A percentile compares a stretch with the other conserved stretches of the same genome.
Evolutionary conservation across 2,113 vertebrate species (phyloP).

Genomic region (Cygnus atratus): DNA sequence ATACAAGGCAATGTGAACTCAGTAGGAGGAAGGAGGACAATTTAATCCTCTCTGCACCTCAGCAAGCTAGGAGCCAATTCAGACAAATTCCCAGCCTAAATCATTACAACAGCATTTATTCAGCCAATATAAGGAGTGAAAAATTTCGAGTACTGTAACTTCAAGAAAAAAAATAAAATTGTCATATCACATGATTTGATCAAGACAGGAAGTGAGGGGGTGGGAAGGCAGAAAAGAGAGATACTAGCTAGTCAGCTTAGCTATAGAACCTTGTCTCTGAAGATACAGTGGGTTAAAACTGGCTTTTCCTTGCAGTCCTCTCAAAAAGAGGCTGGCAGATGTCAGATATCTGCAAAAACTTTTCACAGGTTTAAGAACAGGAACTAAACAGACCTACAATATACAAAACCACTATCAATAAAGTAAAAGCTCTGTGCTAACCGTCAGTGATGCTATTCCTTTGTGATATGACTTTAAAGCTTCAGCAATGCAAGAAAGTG

Average conservation of each 20-base stretch:
- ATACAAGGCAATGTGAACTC: not conserved
- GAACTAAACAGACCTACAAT: not conserved
- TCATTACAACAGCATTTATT: not conserved
- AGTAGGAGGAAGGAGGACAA: not conserved
- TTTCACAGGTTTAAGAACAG: not conserved
- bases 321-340: not conserved
- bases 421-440: constrained; percentile 65
- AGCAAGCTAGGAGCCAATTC: not conserved
- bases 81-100: not conserved
- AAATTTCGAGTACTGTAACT: not conserved
- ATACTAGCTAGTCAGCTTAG: not conserved
- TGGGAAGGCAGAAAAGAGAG: not conserved
- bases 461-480: constrained; percentile 95
- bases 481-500: constrained; percentile 91
- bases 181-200: not conserved
- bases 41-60: not conserved
- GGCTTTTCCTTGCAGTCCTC: not conserved
- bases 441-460: constrained; percentile 95
- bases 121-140: not conserved
- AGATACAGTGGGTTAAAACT: not conserved
- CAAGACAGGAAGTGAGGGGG: not conserved
- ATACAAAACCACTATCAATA: not conserved
- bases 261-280: not conserved
- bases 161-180: not conserved
- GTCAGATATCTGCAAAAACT: not conserved